phyloP scores from a whole-genome alignment of 2,797 vertebrate genomes.

The Xiphorhynchus erythropygius region DNA sequence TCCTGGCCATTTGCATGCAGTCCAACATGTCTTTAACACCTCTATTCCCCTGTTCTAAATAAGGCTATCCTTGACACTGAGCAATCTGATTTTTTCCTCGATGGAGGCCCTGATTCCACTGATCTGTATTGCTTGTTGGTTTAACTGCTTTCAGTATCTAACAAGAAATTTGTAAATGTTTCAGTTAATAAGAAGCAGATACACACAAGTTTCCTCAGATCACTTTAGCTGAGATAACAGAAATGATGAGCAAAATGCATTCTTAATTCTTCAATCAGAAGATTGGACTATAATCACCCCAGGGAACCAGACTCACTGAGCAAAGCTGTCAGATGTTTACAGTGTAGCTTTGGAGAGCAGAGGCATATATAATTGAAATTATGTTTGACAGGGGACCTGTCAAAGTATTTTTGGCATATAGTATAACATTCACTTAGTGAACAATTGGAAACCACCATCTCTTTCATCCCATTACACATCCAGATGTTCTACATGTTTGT shows the following conservation, averaged over 20 bases:
- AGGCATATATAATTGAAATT: slow-evolving; percentile 5
- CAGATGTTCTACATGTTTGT: background rate
- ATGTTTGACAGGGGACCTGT: background rate
- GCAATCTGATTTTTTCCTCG: background rate
- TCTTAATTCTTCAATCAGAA: background rate
- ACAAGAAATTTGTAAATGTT: background rate
- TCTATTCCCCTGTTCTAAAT: background rate
- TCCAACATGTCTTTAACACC: background rate
- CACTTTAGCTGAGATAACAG: background rate
- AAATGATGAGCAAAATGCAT: background rate
- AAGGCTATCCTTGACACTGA: background rate
- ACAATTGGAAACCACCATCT: background rate
- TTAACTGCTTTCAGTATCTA: background rate
- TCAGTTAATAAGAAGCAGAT: background rate
- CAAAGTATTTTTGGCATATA: background rate
- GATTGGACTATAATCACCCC: background rate
- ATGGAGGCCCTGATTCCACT: background rate
- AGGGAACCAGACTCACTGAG: background rate
- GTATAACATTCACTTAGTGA: background rate
- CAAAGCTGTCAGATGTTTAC: background rate
- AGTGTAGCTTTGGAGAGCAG: background rate
- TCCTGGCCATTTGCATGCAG: background rate
- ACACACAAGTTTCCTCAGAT: background rate
- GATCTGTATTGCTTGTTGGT: background rate
- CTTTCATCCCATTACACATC: background rate